phyloP scores from a whole-genome alignment of 1,140 invertebrate genomes.

The Lucilia cuprina region DNA sequence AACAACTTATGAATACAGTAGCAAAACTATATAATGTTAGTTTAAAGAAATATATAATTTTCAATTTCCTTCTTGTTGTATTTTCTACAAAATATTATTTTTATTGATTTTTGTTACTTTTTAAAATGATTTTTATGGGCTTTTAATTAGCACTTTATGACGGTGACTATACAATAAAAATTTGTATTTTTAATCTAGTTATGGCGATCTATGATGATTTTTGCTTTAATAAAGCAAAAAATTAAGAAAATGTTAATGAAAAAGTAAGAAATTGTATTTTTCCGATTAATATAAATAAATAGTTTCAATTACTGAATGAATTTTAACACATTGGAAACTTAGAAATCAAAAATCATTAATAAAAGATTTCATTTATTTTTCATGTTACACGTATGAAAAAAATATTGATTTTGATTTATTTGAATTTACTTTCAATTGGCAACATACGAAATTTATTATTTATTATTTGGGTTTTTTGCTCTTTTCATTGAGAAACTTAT shows the following conservation, averaged over 20 bases:
- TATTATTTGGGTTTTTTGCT: background rate
- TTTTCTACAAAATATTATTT: background rate
- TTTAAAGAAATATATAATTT: background rate
- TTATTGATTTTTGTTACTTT: background rate
- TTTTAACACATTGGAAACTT: background rate
- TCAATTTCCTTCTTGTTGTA: background rate
- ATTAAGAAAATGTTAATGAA: background rate
- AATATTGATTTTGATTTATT: background rate
- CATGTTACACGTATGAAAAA: background rate
- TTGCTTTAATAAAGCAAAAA: background rate
- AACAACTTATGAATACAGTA: background rate
- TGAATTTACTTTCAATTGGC: background rate
- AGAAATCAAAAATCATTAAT: background rate
- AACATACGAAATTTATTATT: background rate
- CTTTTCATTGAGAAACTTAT: background rate
- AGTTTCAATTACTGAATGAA: background rate
- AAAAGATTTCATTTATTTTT: background rate
- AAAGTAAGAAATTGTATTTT: background rate
- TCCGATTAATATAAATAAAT: background rate
- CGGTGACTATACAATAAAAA: background rate
- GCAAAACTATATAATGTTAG: background rate
- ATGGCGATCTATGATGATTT: background rate
- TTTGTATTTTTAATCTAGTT: background rate
- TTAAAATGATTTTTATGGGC: conserved; percentile 30
- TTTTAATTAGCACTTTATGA: conserved; percentile 28